A percentile compares a stretch with the other conserved stretches of the same genome.
Evolutionary conservation across 2,888 invertebrate genomes (phyloP).

Genomic region (Eumacrocentrus americanus): DNA sequence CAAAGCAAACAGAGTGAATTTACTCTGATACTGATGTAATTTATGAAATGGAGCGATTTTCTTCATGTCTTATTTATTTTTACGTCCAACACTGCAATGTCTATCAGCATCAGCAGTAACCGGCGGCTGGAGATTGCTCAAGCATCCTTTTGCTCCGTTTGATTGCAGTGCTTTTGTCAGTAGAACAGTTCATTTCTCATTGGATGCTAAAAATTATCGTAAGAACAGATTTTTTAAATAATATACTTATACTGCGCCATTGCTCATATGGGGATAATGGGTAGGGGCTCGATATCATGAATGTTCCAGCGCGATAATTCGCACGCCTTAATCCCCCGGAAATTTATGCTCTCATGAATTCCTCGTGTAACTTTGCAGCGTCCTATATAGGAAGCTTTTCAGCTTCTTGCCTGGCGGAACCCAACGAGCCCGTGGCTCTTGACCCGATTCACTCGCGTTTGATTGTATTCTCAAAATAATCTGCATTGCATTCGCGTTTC

Average conservation of each 20-base stretch:
- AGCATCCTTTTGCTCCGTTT: too few species aligned
- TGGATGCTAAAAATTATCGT: too few species aligned
- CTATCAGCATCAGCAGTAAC: too few species aligned
- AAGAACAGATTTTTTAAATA: too few species aligned
- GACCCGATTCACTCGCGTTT: slow-evolving; percentile 23
- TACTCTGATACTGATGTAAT: slow-evolving; percentile 27
- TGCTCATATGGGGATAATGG: background rate
- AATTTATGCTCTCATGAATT: slow-evolving; percentile 11
- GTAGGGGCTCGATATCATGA: background rate
- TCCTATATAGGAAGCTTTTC: background rate
- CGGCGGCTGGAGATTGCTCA: too few species aligned
- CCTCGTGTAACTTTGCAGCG: background rate
- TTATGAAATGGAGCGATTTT: background rate
- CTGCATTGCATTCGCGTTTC: slow-evolving; percentile 21
- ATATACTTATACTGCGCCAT: background rate
- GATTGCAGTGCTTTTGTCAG: too few species aligned
- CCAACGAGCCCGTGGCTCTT: slow-evolving; percentile 4
- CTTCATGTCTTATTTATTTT: background rate
- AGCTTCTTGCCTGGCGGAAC: background rate
- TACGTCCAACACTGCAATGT: too few species aligned
- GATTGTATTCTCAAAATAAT: slow-evolving; percentile 27
- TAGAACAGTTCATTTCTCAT: too few species aligned
- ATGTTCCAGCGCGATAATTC: background rate
- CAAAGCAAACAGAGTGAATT: slow-evolving; percentile 34
- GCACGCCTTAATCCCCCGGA: slow-evolving; percentile 1